phyloP scores from a whole-genome alignment of 2,797 vertebrate genomes.

The Myotis planiceps region DNA sequence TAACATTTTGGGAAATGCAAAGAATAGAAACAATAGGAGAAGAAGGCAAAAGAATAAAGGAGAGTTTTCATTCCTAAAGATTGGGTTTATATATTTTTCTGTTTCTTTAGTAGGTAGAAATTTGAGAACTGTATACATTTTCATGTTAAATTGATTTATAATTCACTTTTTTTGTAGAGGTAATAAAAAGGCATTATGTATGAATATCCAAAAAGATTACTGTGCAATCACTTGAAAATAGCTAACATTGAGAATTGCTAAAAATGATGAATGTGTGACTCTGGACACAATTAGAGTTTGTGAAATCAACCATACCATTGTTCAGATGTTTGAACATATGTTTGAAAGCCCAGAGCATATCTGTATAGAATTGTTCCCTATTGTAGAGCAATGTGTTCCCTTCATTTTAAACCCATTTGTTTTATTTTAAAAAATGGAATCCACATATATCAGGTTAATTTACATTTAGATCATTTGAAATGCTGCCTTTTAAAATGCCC shows the following conservation, averaged over 20 bases:
- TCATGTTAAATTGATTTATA: constrained; percentile 58
- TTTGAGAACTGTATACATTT: constrained; percentile 15
- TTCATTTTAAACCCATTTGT: constrained; percentile 64
- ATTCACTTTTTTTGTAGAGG: constrained; percentile 54
- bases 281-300: constrained; percentile 76
- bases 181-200: constrained; percentile 64
- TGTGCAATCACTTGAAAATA: constrained; percentile 71
- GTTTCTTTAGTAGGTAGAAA: constrained; percentile 46
- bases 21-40: constrained; percentile 27
- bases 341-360: constrained; percentile 67
- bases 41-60: constrained; percentile 6
- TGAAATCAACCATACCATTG: constrained; percentile 73
- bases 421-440: background rate
- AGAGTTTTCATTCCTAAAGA: constrained; percentile 5
- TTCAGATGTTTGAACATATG: constrained; percentile 81
- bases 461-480: constrained; percentile 55
- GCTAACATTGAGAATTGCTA: constrained; percentile 56
- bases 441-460: constrained; percentile 54
- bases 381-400: constrained; percentile 47
- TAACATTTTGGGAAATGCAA: background rate
- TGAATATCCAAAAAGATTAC: constrained; percentile 58
- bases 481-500: background rate
- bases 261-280: constrained; percentile 75
- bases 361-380: constrained; percentile 48
- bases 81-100: constrained; percentile 6